A percentile compares a stretch with the other conserved stretches of the same genome.
Evolutionary conservation across 2,888 invertebrate species (phyloP).

Genomic region (Drosophila subsilvestris): DNA sequence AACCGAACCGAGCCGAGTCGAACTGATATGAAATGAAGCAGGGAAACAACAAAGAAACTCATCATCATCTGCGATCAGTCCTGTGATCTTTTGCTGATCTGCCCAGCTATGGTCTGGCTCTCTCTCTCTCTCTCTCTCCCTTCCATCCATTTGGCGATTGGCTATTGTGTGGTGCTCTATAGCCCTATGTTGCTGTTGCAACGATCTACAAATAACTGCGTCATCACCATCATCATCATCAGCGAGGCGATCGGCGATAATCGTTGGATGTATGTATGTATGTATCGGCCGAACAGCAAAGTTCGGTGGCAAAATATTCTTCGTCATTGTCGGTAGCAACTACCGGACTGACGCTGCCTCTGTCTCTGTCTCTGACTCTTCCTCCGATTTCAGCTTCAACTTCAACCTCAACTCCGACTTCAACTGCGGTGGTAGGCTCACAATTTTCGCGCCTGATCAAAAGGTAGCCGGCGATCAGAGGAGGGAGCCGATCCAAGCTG

Average conservation of each 20-base stretch:
- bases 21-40: background rate
- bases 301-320: constrained; percentile 45
- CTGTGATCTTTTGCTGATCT: constrained; percentile 32
- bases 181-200: constrained; percentile 9
- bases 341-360: constrained; percentile 64
- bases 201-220: constrained; percentile 31
- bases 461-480: constrained; percentile 54
- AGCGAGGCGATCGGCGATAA: constrained; percentile 15
- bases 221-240: constrained; percentile 34
- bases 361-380: constrained; percentile 12
- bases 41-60: constrained; percentile 32
- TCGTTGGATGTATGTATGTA: background rate
- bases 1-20: constrained; percentile 39
- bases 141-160: constrained; percentile 46
- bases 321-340: constrained; percentile 76
- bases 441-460: constrained; percentile 78
- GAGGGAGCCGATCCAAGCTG: constrained; percentile 6
- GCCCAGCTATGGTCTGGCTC: constrained; percentile 5
- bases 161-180: constrained; percentile 61
- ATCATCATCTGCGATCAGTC: constrained; percentile 43
- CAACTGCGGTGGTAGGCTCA: constrained; percentile 50
- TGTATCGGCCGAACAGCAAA: background rate
- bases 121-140: background rate
- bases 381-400: constrained; percentile 21
- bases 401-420: background rate